A percentile compares a stretch with the other conserved stretches of the same genome.
Evolutionary conservation across 2,113 vertebrate genomes (phyloP).

Genomic region (Pedionomus torquatus): DNA sequence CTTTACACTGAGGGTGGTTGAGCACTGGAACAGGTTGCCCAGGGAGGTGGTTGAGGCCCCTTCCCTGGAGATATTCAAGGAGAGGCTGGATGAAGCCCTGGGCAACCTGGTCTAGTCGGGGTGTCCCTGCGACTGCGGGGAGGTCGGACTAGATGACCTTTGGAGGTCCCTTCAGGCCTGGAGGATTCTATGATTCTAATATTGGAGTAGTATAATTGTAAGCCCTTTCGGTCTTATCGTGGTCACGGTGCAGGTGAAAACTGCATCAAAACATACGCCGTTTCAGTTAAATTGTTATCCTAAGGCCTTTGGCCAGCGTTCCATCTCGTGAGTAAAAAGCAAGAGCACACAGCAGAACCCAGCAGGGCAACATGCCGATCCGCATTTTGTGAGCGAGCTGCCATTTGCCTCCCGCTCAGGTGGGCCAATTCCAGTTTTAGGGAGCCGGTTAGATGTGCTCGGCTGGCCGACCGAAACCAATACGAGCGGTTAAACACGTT

Average conservation of each 20-base stretch:
- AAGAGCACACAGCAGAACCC: background rate
- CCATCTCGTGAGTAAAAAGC: background rate
- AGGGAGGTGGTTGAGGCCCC: too few species aligned
- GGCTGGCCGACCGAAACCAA: too few species aligned
- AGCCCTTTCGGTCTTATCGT: background rate
- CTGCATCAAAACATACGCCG: background rate
- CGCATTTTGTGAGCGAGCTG: background rate
- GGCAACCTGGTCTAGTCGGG: too few species aligned
- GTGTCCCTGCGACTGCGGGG: too few species aligned
- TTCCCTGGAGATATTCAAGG: too few species aligned
- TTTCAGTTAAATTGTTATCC: background rate
- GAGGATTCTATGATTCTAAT: too few species aligned
- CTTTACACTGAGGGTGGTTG: too few species aligned
- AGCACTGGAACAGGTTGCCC: too few species aligned
- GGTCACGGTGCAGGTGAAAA: background rate
- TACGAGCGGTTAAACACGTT: background rate
- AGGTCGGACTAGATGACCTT: too few species aligned
- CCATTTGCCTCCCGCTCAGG: background rate
- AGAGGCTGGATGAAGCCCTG: too few species aligned
- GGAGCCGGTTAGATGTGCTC: background rate
- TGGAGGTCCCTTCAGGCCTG: too few species aligned
- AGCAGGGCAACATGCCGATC: fast-evolving
- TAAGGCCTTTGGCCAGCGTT: background rate
- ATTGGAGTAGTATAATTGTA: background rate
- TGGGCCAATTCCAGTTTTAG: background rate